A percentile compares a stretch with the other conserved stretches of the same genome.
Evolutionary conservation across 2,888 invertebrate species (phyloP).

Genomic region (Eupithecia dodoneata): DNA sequence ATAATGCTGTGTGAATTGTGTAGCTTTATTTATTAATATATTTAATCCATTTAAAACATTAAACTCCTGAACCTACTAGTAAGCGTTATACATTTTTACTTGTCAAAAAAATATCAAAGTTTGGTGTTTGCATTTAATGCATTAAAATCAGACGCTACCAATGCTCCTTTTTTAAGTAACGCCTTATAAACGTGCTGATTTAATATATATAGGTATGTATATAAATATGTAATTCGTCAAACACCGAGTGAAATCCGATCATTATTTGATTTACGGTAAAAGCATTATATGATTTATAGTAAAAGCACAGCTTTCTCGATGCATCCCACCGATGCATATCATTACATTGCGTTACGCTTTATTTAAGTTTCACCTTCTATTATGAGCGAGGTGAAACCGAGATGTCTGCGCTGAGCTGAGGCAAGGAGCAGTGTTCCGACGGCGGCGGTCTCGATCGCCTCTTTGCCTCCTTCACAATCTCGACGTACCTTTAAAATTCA

Average conservation of each 20-base stretch:
- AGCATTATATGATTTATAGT: slow-evolving; percentile 16
- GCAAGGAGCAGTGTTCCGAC: slow-evolving; percentile 76
- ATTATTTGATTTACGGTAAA: slow-evolving; percentile 23
- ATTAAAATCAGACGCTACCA: neutral
- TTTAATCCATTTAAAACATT: neutral
- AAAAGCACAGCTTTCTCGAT: slow-evolving; percentile 70
- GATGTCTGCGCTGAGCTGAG: slow-evolving; percentile 68
- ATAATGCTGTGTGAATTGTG: too few relatives aligned
- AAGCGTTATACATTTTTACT: neutral
- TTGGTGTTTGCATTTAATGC: neutral
- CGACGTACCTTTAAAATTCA: slow-evolving; percentile 55
- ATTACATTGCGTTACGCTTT: slow-evolving; percentile 79
- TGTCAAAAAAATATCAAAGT: neutral
- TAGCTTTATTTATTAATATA: too few relatives aligned
- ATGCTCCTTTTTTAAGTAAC: neutral
- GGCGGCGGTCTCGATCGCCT: slow-evolving; percentile 64
- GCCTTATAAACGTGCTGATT: neutral
- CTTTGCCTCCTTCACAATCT: slow-evolving; percentile 63
- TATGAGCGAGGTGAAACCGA: slow-evolving; percentile 80
- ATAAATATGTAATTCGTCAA: slow-evolving; percentile 4
- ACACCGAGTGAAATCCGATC: slow-evolving; percentile 7
- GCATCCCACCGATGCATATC: slow-evolving; percentile 77
- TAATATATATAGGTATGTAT: too few relatives aligned
- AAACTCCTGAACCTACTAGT: neutral
- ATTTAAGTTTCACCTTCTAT: slow-evolving; percentile 84